Percentiles rank a stretch among this genome's conserved stretches.
Evolutionary conservation across 2,888 invertebrate species (phyloP).

Genomic region (Chrysina gloriosa): DNA sequence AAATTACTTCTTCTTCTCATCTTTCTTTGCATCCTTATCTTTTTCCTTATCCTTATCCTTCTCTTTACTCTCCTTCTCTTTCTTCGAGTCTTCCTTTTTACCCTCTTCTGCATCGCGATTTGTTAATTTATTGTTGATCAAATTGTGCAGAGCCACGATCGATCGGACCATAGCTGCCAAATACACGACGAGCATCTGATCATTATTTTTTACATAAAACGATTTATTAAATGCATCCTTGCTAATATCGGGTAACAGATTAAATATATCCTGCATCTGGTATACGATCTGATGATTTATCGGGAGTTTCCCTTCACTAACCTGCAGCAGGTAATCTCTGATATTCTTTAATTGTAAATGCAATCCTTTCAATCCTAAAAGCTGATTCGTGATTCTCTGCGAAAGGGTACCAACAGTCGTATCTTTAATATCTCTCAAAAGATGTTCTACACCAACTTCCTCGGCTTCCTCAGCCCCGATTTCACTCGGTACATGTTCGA

Average conservation of each 20-base stretch:
- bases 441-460: constrained; percentile 99
- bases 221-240: constrained; percentile 94
- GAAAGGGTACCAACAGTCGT: constrained; percentile 97
- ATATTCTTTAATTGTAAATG: constrained; percentile 94
- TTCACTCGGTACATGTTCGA: constrained; percentile 99
- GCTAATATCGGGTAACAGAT: constrained; percentile 94
- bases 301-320: constrained; percentile 89
- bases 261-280: constrained; percentile 97
- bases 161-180: constrained; percentile 96
- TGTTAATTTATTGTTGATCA: constrained; percentile 98
- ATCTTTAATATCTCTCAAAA: constrained; percentile 94
- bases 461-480: constrained; percentile 99
- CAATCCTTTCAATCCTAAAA: constrained; percentile 94
- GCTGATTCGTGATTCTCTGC: constrained; percentile 96
- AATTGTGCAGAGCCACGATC: constrained; percentile 97
- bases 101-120: constrained; percentile 92
- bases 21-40: constrained; percentile 65
- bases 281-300: constrained; percentile 99
- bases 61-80: constrained; percentile 79
- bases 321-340: constrained; percentile 88
- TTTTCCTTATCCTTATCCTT: constrained; percentile 70
- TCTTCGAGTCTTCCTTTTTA: constrained; percentile 78
- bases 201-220: constrained; percentile 97
- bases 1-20: constrained; percentile 70
- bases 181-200: constrained; percentile 98